Base-by-base conservation (phyloP, 2,797 vertebrate genomes). In the Platalea minor region DNA sequence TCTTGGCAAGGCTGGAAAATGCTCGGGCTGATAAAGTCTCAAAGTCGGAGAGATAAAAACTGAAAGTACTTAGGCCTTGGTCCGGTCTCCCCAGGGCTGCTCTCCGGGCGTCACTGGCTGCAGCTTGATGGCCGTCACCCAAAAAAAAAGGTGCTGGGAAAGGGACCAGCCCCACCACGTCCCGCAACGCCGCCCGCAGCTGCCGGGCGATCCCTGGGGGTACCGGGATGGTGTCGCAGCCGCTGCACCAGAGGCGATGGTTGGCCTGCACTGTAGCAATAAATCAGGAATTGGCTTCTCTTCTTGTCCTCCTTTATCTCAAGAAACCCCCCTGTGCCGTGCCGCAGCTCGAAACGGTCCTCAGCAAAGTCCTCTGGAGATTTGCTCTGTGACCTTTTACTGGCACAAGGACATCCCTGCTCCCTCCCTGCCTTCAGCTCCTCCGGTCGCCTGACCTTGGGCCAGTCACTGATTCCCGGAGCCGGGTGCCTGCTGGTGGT, bases 181-280 rank as follows among this genome's bases (percentile, higher is more conserved):
- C 67, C 65, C 10, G 12, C 24, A 26, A 14, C 69, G 59, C 19
- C 0, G 0, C 26, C 8, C 16, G 54, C 41, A 17, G 53, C 70
- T 72, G 41, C 15, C 0, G 4, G 35, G n/a, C 0, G 8, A 48
- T 48, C 37, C 83, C 72, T 13, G 18, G 5, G 69, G 70, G 65
- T 31, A 19, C 65, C 0, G 2, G 23, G 50, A 2, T 18, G 57
- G 29, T 16, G 43, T 8, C 69, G 33, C 80, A 41, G 2, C 1
- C 0, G 1, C 28, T 1, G 0, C 0, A 0, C 9, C 6, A 5
- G 65, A 46, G 33, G 37, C 0, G 10, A 41, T 26, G 43, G 13
- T 2, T 69, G 39, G 3, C 15, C 69, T 6, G 7, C 45, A 26
- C 48, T 64, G 67, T 0, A 19, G 46, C 54, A 37, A 24, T 14